These are phyloP conservation scores for Orthonevra nobilis DNA, from an alignment of 2,888 invertebrate species.

Conservation along the genomic window DNA sequence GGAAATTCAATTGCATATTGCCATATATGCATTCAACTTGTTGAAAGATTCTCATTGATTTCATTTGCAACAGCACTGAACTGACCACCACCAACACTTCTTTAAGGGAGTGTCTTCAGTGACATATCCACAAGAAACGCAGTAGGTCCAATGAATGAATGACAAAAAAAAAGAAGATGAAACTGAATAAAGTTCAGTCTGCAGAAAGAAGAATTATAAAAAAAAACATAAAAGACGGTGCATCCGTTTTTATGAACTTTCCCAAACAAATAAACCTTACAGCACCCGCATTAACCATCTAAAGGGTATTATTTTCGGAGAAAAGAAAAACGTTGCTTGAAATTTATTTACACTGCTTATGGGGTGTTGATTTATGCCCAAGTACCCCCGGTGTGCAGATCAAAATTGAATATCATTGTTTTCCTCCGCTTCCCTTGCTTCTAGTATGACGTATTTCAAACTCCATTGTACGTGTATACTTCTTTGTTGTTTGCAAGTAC, in stretches of 20 bases:
- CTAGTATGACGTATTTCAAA: no score
- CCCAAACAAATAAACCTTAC: constrained; percentile 17
- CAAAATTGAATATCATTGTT: constrained; percentile 42
- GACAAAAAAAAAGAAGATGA: no score
- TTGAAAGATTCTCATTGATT: constrained; percentile 32
- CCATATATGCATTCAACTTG: constrained; percentile 39
- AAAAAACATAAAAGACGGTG: no score
- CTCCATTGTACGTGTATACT: no score
- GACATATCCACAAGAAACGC: no score
- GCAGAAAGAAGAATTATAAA: no score
- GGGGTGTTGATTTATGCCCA: constrained; percentile 36
- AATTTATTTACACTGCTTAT: constrained; percentile 23
- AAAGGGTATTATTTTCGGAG: not conserved
- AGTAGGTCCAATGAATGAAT: no score
- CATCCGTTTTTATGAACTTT: not conserved
- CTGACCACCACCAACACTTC: no score
- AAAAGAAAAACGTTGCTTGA: constrained; percentile 8
- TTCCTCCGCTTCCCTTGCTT: constrained; percentile 1
- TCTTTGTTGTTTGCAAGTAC: no score
- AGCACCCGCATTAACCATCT: constrained; percentile 7
- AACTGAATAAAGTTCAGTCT: no score
- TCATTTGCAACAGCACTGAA: no score
- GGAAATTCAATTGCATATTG: constrained; percentile 18
- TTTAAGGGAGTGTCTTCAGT: no score
- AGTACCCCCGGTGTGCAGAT: constrained; percentile 25